Evolutionary conservation across 2,113 vertebrate species (phyloP).

Genomic region (Ondatra zibethicus): DNA sequence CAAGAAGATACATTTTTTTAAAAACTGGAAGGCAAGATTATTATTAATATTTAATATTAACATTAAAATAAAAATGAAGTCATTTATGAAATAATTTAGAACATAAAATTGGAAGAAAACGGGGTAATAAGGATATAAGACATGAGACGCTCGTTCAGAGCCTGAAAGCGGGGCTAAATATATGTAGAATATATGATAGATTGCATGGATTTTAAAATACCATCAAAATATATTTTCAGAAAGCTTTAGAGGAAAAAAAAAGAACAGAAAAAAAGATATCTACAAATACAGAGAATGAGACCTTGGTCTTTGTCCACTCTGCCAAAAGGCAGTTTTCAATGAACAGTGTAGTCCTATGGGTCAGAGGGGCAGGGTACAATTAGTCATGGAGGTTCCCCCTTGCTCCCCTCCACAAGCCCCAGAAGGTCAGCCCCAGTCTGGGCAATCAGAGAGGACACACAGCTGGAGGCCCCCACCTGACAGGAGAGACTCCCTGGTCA

Average conservation of each 20-base stretch:
- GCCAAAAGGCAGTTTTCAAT: not conserved
- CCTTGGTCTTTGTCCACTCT: not conserved
- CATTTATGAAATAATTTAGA: constrained; percentile 51
- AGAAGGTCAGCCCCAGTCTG: not conserved
- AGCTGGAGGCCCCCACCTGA: constrained; percentile 70
- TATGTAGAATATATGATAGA: not conserved
- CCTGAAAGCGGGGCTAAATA: not conserved
- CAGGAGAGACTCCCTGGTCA: constrained; percentile 57
- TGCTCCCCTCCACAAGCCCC: not conserved
- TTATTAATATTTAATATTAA: constrained; percentile 23
- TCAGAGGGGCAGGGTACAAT: not conserved
- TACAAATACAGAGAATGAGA: not conserved
- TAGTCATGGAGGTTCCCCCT: not conserved
- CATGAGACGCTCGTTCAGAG: not conserved
- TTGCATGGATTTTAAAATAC: constrained; percentile 3
- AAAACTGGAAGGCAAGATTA: not conserved
- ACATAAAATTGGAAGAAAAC: not conserved
- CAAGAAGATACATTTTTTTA: constrained; percentile 12
- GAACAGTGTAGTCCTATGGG: not conserved
- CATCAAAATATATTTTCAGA: not conserved
- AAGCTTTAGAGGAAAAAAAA: not conserved
- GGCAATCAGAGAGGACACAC: constrained; percentile 59
- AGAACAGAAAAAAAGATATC: not conserved
- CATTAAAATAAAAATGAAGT: constrained; percentile 46
- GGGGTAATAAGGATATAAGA: not conserved